Evolutionary conservation across 2,113 vertebrate species (phyloP).

Genomic region (Antechinus stuartii): DNA sequence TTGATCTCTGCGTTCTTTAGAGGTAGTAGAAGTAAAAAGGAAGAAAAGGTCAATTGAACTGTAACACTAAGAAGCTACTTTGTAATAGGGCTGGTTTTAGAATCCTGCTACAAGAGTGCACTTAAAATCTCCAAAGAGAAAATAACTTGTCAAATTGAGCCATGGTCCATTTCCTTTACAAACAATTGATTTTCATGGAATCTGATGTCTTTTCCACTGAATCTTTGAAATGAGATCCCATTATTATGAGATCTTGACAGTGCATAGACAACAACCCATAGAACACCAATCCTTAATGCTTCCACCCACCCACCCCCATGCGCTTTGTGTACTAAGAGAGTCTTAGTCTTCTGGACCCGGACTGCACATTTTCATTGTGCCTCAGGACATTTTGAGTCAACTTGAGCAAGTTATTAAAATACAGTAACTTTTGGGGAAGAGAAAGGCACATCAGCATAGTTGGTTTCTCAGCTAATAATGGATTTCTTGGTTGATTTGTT

Average conservation of each 20-base stretch:
- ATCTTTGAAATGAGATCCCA: constrained; percentile 16
- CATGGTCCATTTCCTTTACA: constrained; percentile 51
- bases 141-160: constrained; percentile 32
- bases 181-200: constrained; percentile 42
- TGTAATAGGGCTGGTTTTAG: constrained; percentile 34
- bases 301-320: no score
- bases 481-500: not conserved
- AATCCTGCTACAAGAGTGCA: constrained; percentile 36
- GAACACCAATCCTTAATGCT: not conserved
- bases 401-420: not conserved
- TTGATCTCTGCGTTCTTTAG: constrained; percentile 49
- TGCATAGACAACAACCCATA: not conserved
- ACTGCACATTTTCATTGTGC: constrained; percentile 24
- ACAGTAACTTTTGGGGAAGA: not conserved
- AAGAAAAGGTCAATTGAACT: not conserved
- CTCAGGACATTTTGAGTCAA: constrained; percentile 12
- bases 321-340: not conserved
- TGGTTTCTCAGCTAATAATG: not conserved
- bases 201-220: constrained; percentile 49
- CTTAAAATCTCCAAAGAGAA: constrained; percentile 29
- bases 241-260: constrained; percentile 38
- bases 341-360: not conserved
- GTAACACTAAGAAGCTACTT: not conserved
- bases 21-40: constrained; percentile 46
- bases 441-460: not conserved